Conservation (phyloP, 2,797 vertebrate genomes). For the Monodelphis domestica region DNA sequence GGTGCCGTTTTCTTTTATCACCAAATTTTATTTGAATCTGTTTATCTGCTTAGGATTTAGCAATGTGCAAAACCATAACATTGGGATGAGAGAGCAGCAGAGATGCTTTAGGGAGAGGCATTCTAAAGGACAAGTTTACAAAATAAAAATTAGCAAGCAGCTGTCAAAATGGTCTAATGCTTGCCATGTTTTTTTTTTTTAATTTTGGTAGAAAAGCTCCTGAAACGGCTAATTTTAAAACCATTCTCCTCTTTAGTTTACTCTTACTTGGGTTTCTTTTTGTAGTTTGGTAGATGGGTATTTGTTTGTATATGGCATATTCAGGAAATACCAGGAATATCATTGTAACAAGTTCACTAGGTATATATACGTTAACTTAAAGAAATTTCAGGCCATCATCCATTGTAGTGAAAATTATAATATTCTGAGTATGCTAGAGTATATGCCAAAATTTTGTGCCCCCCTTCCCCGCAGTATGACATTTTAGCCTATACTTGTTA, state of each 20-base stretch:
- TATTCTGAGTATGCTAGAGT: slow-evolving; percentile 29
- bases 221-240: slow-evolving; percentile 34
- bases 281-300: background rate
- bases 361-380: slow-evolving; percentile 32
- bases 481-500: background rate
- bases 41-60: slow-evolving; percentile 69
- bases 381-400: slow-evolving; percentile 49
- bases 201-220: background rate
- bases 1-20: slow-evolving; percentile 73
- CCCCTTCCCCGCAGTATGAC: slow-evolving; percentile 36
- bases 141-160: slow-evolving; percentile 19
- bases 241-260: slow-evolving; percentile 46
- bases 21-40: slow-evolving; percentile 74
- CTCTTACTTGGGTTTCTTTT: background rate
- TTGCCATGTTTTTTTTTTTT: slow-evolving; percentile 7
- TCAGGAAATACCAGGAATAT: background rate
- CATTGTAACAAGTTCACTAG: slow-evolving; percentile 24
- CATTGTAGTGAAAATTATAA: slow-evolving; percentile 46
- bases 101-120: slow-evolving; percentile 39
- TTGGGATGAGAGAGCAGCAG: background rate
- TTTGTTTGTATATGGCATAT: background rate
- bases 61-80: slow-evolving; percentile 65
- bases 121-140: slow-evolving; percentile 37
- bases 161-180: slow-evolving; percentile 1
- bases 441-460: slow-evolving; percentile 1